These are phyloP conservation scores for Macaca mulatta DNA, from an alignment of 2,113 vertebrate species.

Conservation along the genomic window DNA sequence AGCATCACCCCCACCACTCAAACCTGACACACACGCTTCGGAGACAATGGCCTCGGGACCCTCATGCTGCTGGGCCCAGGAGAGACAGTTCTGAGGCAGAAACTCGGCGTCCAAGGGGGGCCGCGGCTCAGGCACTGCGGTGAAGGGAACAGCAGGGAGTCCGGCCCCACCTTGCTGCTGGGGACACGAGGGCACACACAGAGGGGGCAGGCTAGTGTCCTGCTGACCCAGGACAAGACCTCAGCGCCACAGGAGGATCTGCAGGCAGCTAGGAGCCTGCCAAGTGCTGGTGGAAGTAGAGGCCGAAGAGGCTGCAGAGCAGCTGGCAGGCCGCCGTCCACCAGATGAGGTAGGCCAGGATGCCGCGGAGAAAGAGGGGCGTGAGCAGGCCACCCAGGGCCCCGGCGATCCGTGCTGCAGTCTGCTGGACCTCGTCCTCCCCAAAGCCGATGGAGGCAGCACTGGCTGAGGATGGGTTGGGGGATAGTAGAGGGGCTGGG, in stretches of 20 bases:
- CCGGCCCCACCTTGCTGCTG: background rate
- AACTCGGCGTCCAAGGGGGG: background rate
- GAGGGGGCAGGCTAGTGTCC: background rate
- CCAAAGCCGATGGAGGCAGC: conserved; percentile 41
- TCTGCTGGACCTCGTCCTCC: conserved; percentile 90
- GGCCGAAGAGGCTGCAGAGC: conserved; percentile 93
- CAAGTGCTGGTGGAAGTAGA: conserved; percentile 97
- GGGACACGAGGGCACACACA: background rate
- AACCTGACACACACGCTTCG: background rate
- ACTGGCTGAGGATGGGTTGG: fast-evolving
- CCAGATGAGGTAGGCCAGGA: conserved; percentile 95
- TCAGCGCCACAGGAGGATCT: background rate
- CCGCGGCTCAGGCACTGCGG: background rate
- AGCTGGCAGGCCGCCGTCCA: conserved; percentile 96
- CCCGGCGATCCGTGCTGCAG: conserved; percentile 84
- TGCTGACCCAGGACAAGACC: background rate
- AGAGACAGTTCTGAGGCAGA: background rate
- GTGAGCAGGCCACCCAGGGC: conserved; percentile 87
- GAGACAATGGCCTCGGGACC: background rate
- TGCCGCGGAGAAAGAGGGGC: conserved; percentile 89
- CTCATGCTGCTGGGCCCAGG: background rate
- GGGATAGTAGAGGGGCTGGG: conserved; percentile 60
- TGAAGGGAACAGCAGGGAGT: background rate
- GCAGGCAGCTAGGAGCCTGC: conserved; percentile 83
- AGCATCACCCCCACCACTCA: background rate